Base-by-base conservation (phyloP, 2,888 invertebrate genomes). In the Phania funesta region DNA sequence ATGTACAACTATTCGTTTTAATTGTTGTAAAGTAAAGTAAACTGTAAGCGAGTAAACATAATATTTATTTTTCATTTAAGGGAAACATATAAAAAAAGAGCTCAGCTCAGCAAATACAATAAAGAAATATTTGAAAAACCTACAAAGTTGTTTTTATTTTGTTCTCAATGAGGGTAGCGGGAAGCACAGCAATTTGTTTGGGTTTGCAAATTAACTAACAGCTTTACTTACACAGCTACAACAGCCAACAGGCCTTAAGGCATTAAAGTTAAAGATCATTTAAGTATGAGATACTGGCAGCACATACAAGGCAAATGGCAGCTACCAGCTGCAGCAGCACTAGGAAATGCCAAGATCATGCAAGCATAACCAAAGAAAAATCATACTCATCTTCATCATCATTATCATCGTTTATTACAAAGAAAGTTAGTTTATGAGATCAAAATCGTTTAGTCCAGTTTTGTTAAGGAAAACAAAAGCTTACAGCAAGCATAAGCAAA, bases 301-400 rank as follows among this genome's bases (percentile, higher is more conserved):
- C 52, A 22, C 11, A 20, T 26, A 46, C 46, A 32, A 48, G 48
- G 64, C 64, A 62, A 46, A 29, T 20, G 13, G 35, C 35, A 8
- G 18, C 46, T 20, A 5, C n/a, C 24, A 41, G 44, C 44, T 16
- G 7, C 13, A 2, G 22, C 29, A 60, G 24, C 50, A 32, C 35
- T 73, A 83, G 77, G 80, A 80, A 80, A 77, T 79, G 58, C 50
- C 65, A 54, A 70, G 73, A 83, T 73, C 80, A 80, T 62, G 77
- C 73, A 77, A 73, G 65, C 81, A 77, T 81, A 73, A 81, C 77
- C 24, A n/a, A 52, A 64, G 29, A 48, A 24, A 20, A 16, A 76
- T 46, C 65, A 71, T 32, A 24, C 41, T 67, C 52, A 68, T 76
- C 60, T 78, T 65, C 65, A 44, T 60, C 13, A 38, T 24, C 24